phyloP scores from a whole-genome alignment of 2,888 invertebrate species.

The Allacma fusca region DNA sequence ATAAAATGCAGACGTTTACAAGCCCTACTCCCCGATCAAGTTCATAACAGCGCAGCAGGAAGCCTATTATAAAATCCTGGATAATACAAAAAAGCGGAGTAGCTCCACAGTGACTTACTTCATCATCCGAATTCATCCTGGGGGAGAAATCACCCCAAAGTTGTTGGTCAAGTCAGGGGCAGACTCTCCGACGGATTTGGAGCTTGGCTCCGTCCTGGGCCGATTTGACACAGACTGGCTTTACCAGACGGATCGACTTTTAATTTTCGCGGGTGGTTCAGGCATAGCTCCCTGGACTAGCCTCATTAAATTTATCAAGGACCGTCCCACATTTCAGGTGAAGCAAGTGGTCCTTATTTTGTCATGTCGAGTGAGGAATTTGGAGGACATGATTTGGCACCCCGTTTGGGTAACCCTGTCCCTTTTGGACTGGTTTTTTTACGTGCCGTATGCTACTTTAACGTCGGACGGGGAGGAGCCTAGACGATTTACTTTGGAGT shows the following conservation, averaged over 20 bases:
- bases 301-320: slow-evolving; percentile 10
- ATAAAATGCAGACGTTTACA: neutral
- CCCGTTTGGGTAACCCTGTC: neutral
- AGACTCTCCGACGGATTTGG: no score
- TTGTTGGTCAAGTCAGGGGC: neutral
- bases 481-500: neutral
- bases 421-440: slow-evolving; percentile 20
- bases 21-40: slow-evolving; percentile 17
- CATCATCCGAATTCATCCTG: slow-evolving; percentile 2
- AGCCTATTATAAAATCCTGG: neutral
- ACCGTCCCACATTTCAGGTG: neutral
- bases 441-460: neutral
- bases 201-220: neutral
- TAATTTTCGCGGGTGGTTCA: slow-evolving; percentile 22
- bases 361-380: neutral
- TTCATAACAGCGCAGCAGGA: neutral
- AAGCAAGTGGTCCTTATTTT: slow-evolving; percentile 22
- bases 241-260: neutral
- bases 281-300: neutral
- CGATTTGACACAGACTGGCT: slow-evolving; percentile 14
- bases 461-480: neutral
- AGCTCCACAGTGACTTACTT: neutral
- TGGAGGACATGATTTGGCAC: neutral
- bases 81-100: neutral
- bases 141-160: neutral